Evolutionary conservation across 2,888 invertebrate genomes (phyloP).

Genomic region (Euzophera pinguis): DNA sequence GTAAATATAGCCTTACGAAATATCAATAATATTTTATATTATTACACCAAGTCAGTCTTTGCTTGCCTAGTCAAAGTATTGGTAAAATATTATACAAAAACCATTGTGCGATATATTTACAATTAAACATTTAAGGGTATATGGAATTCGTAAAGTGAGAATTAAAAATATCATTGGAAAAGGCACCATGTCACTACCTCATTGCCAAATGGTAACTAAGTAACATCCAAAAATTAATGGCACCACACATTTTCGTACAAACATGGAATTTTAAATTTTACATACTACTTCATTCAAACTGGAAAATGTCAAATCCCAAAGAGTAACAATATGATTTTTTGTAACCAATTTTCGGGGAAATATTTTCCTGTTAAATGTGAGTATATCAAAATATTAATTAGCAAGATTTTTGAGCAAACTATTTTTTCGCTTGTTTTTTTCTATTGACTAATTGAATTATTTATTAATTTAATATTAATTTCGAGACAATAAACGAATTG

Average conservation of each 20-base stretch:
- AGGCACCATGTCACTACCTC: constrained; percentile 39
- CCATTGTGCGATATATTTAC: constrained; percentile 27
- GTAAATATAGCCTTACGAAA: constrained; percentile 64
- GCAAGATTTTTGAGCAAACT: no score
- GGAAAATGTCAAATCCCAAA: constrained; percentile 16
- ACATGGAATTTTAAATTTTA: constrained; percentile 20
- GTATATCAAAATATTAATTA: no score
- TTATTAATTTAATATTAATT: no score
- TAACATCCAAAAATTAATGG: constrained; percentile 40
- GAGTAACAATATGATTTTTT: neutral
- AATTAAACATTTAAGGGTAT: constrained; percentile 27
- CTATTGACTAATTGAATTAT: no score
- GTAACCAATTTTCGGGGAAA: neutral
- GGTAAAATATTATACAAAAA: constrained; percentile 58
- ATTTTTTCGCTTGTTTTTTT: no score
- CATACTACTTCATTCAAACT: constrained; percentile 28
- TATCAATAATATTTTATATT: constrained; percentile 54
- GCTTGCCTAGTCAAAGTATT: constrained; percentile 73
- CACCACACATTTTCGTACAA: constrained; percentile 34
- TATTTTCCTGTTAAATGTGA: no score
- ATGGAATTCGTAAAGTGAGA: constrained; percentile 22
- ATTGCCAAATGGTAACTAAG: constrained; percentile 46
- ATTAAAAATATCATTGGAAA: constrained; percentile 36
- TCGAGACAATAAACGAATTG: no score
- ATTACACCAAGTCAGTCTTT: constrained; percentile 79